Evolutionary conservation across 2,113 vertebrate genomes (phyloP).

Genomic region (Strigops habroptila): DNA sequence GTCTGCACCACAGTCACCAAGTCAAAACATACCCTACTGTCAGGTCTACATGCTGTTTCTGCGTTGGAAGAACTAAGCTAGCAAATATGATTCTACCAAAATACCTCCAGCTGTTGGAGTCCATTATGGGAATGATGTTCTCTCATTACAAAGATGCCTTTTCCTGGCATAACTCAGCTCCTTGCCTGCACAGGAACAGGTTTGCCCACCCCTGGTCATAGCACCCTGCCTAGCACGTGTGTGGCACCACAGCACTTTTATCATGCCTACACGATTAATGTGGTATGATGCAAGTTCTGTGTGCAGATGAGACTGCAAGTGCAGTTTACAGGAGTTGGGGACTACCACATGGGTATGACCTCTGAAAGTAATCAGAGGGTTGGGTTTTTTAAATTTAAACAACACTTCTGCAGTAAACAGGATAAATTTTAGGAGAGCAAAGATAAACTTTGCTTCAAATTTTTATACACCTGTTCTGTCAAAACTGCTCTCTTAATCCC

Average conservation of each 20-base stretch:
- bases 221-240: background rate
- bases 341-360: background rate
- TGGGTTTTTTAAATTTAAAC: background rate
- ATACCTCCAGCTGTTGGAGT: background rate
- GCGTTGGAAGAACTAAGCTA: background rate
- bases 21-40: background rate
- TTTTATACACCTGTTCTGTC: background rate
- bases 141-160: background rate
- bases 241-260: background rate
- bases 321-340: background rate
- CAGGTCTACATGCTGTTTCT: background rate
- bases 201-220: background rate
- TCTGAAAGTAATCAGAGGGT: background rate
- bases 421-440: background rate
- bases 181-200: background rate
- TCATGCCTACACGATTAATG: rapidly evolving
- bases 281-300: background rate
- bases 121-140: background rate
- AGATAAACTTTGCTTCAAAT: background rate
- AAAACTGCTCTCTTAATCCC: background rate
- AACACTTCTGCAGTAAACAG: background rate
- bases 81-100: background rate
- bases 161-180: background rate
- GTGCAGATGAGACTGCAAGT: background rate
- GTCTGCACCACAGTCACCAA: background rate